phyloP scores from a whole-genome alignment of 2,113 vertebrate genomes.

The Athene cunicularia region DNA sequence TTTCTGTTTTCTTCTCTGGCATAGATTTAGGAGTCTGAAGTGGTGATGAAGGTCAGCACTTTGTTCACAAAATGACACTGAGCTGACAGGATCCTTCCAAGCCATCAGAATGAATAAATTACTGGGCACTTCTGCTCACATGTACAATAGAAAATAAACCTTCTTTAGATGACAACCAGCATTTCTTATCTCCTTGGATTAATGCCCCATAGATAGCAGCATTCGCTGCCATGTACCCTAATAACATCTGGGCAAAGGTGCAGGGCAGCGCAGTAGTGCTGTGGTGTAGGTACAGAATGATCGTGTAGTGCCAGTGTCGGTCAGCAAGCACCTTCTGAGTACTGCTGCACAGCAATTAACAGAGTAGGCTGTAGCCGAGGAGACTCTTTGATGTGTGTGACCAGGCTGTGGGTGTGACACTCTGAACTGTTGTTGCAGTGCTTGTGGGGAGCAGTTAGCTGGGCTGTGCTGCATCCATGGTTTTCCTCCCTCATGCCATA shows the following conservation, averaged over 20 bases:
- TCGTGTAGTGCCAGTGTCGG: not conserved
- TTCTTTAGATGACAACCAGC: not conserved
- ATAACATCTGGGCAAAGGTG: not conserved
- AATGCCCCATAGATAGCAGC: not conserved
- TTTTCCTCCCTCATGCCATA: not conserved
- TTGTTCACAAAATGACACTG: not conserved
- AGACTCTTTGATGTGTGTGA: not conserved
- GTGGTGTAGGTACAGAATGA: not conserved
- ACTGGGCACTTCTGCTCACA: not conserved
- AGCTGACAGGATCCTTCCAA: not conserved
- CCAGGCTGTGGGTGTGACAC: not conserved
- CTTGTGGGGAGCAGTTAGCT: not conserved
- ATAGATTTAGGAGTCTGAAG: not conserved
- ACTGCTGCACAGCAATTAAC: not conserved
- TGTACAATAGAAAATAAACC: not conserved
- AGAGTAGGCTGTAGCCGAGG: fast-evolving
- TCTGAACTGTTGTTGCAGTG: fast-evolving
- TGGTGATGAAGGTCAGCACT: not conserved
- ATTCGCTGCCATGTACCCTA: not conserved
- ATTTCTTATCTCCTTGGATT: not conserved
- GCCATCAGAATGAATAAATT: not conserved
- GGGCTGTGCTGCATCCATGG: fast-evolving
- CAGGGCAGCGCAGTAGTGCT: not conserved
- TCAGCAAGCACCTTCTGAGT: not conserved
- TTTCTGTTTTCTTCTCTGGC: not conserved